Evolutionary conservation across 2,888 invertebrate genomes (phyloP), one percentile per base, ranked within the genome.

Genomic region (Polia nebulosa): DNA sequence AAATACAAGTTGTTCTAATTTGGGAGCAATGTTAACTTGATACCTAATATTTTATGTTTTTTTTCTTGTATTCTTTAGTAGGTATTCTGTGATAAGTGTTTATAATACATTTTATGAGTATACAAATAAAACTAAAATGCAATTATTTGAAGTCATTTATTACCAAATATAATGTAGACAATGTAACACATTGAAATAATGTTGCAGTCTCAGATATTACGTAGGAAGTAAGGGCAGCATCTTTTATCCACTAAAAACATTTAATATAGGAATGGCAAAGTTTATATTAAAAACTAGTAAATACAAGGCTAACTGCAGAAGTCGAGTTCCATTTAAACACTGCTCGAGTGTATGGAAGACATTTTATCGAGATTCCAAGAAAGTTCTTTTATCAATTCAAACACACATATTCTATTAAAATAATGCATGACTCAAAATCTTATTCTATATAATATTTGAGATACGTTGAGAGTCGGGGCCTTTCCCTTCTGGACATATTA

Each of bases 91-190:
- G 22, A 41, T 25, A 39, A 39, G 22, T 20, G 13, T 56, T 25
- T 39, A 13, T 32, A 9, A 13, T 1, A 15, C 0, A 5, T 39
- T 1, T 44, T 49, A 29, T 47, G n/a, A 13, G 7, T 52, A n/a
- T 8, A 47, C 0, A 80, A 82, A 81, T 81, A 71, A 83, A 79
- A 81, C 52, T 11, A 69, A 57, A 56, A 41, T 64, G 1, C 11
- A 57, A 72, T 75, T 75, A 80, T 82, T 81, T 82, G 73, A 75
- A 82, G 71, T 83, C 70, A 84, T 83, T 83, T 83, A 83, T 75
- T 84, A 83, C 72, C 72, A 81, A 82, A 81, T 82, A 83, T 75
- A 83, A 81, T 67, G 74, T 81, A 72, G 72, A 80, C 68, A 82
- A 70, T 68, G 76, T 77, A 71, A 75, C 72, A 82, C 82, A 76